phyloP scores from a whole-genome alignment of 2,888 invertebrate species.

The Charanyca ferruginea region DNA sequence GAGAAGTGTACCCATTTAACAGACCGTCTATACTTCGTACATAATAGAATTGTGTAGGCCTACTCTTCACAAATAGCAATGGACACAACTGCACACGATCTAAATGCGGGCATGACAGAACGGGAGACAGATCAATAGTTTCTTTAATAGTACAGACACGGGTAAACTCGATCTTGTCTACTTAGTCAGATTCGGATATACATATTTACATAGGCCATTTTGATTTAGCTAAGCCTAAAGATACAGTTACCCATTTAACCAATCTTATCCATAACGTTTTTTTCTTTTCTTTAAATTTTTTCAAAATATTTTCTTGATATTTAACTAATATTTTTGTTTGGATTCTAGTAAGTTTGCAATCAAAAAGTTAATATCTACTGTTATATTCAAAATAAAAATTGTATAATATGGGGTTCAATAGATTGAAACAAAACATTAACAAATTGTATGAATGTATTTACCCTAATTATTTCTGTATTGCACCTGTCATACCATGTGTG shows the following conservation, averaged over 20 bases:
- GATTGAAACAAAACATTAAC: too few relatives aligned
- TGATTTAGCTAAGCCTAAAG: not conserved
- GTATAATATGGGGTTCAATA: too few relatives aligned
- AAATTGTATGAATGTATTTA: too few relatives aligned
- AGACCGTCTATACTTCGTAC: slow-evolving; percentile 13
- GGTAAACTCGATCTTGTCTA: not conserved
- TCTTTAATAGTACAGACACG: slow-evolving; percentile 32
- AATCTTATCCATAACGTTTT: not conserved
- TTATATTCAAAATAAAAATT: not conserved
- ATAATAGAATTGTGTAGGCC: slow-evolving; percentile 41
- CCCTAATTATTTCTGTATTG: too few relatives aligned
- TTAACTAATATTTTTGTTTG: too few relatives aligned
- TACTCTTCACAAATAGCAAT: slow-evolving; percentile 42
- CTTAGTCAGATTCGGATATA: slow-evolving; percentile 7
- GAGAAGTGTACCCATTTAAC: slow-evolving; percentile 6
- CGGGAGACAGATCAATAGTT: slow-evolving; percentile 42
- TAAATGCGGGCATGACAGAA: slow-evolving; percentile 21
- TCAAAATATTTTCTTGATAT: too few relatives aligned
- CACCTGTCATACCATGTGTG: too few relatives aligned
- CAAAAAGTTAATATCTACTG: not conserved
- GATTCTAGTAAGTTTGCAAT: too few relatives aligned
- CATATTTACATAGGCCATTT: not conserved
- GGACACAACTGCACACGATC: slow-evolving; percentile 36
- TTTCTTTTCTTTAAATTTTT: not conserved
- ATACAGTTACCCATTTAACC: too few relatives aligned